Conservation (phyloP, 1,140 invertebrate genomes). For the Theocolax elegans region DNA sequence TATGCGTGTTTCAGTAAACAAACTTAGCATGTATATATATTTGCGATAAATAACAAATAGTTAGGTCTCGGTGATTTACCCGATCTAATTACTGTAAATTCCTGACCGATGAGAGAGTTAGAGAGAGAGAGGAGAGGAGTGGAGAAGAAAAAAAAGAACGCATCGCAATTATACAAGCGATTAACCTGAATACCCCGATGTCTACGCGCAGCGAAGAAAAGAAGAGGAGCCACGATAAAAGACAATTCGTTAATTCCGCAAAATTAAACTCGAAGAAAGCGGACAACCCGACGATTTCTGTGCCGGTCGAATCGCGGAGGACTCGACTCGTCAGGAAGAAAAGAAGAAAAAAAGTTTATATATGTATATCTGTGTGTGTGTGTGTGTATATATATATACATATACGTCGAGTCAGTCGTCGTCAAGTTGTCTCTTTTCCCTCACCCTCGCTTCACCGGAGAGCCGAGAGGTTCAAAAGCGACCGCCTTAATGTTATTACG, state of each 20-base stretch:
- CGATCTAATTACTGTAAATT: too few relatives aligned
- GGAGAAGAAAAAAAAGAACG: too few relatives aligned
- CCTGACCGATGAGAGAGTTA: not conserved
- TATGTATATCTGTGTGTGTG: too few relatives aligned
- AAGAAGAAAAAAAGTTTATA: too few relatives aligned
- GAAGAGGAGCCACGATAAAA: not conserved
- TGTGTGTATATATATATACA: not conserved
- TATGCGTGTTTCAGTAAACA: too few relatives aligned
- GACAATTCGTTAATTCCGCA: not conserved
- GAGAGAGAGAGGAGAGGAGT: not conserved
- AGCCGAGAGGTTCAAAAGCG: conserved; percentile 52
- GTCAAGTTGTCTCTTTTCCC: not conserved
- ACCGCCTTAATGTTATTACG: conserved; percentile 63
- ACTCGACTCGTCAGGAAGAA: not conserved
- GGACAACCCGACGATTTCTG: conserved; percentile 8
- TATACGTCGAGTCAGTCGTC: conserved; percentile 20
- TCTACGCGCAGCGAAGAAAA: too few relatives aligned
- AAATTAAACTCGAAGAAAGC: conserved; percentile 23
- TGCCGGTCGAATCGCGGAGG: conserved; percentile 10
- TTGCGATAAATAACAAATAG: too few relatives aligned
- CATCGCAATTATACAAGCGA: too few relatives aligned
- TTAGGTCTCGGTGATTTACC: too few relatives aligned
- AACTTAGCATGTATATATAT: too few relatives aligned
- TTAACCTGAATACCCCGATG: too few relatives aligned
- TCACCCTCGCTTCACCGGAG: conserved; percentile 41